A percentile compares a stretch with the other conserved stretches of the same genome.
Conservation (phyloP, 2,113 vertebrate species). For the Reinhardtius hippoglossoides region DNA sequence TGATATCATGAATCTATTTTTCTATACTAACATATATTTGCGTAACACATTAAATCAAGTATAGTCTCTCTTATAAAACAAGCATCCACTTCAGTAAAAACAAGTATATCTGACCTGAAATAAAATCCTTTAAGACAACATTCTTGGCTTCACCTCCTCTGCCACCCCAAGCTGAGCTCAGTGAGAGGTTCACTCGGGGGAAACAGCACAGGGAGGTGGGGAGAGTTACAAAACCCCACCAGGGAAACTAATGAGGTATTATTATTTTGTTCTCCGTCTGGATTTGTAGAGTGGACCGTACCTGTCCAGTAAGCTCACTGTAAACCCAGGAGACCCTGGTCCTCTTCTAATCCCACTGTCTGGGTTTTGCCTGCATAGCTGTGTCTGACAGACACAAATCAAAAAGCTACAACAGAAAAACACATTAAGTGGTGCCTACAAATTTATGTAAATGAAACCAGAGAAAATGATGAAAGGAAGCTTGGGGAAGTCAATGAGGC, state of each 20-base stretch:
- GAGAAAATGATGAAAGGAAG: neutral
- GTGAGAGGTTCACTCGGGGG: constrained; percentile 36
- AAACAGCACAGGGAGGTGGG: constrained; percentile 38
- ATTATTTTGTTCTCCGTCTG: constrained; percentile 23
- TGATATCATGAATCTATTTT: neutral
- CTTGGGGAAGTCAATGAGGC: neutral
- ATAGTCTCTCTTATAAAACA: neutral
- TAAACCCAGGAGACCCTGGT: constrained; percentile 23
- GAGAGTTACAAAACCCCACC: constrained; percentile 42
- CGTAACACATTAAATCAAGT: neutral
- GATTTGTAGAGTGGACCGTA: constrained; percentile 34
- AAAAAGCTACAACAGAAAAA: neutral
- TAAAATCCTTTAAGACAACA: constrained; percentile 31
- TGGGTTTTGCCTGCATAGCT: constrained; percentile 45
- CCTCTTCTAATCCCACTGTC: constrained; percentile 61
- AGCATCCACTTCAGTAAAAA: constrained; percentile 27
- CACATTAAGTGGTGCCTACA: constrained; percentile 14
- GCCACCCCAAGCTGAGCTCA: constrained; percentile 39
- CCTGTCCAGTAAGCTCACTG: constrained; percentile 49
- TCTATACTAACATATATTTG: neutral
- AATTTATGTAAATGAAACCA: constrained; percentile 11
- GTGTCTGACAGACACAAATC: constrained; percentile 24
- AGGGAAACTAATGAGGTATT: constrained; percentile 48
- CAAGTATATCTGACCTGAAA: constrained; percentile 5
- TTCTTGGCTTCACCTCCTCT: constrained; percentile 34